Evolutionary conservation across 2,888 invertebrate genomes (phyloP).

Genomic region (Endotricha flammealis): DNA sequence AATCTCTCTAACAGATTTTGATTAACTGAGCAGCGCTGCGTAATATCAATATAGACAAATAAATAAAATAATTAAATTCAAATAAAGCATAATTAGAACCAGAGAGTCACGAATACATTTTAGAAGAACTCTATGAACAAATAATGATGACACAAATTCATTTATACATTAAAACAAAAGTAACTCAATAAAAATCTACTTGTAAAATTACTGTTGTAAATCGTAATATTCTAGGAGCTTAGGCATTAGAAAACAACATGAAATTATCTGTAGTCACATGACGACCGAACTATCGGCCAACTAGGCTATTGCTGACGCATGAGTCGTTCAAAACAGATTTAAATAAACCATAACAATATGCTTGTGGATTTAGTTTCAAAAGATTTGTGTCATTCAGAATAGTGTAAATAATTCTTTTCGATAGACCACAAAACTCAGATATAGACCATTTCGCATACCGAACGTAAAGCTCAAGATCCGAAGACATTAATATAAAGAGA

Average conservation of each 20-base stretch:
- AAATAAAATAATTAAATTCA: too few relatives aligned
- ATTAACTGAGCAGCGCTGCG: too few relatives aligned
- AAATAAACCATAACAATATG: slow-evolving; percentile 62
- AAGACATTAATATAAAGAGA: background rate
- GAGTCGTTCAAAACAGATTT: slow-evolving; percentile 47
- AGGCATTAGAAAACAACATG: slow-evolving; percentile 47
- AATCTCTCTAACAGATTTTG: too few relatives aligned
- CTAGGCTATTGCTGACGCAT: slow-evolving; percentile 59
- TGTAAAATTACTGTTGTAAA: too few relatives aligned
- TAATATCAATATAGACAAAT: too few relatives aligned
- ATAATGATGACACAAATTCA: too few relatives aligned
- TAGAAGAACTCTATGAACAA: too few relatives aligned
- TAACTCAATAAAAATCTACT: too few relatives aligned
- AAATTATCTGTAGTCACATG: slow-evolving; percentile 57
- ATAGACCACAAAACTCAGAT: slow-evolving; percentile 39
- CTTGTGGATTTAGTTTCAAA: slow-evolving; percentile 45
- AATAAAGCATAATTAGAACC: too few relatives aligned
- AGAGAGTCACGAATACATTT: too few relatives aligned
- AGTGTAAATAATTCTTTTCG: slow-evolving; percentile 46
- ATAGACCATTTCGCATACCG: slow-evolving; percentile 30
- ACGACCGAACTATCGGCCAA: slow-evolving; percentile 37
- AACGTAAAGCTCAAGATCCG: background rate
- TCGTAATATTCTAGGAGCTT: too few relatives aligned
- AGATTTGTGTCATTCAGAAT: slow-evolving; percentile 36
- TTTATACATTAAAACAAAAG: too few relatives aligned